Evolutionary conservation across 2,888 invertebrate genomes (phyloP), one percentile per base, ranked within the genome.

Genomic region (Aphidoletes aphidimyza): DNA sequence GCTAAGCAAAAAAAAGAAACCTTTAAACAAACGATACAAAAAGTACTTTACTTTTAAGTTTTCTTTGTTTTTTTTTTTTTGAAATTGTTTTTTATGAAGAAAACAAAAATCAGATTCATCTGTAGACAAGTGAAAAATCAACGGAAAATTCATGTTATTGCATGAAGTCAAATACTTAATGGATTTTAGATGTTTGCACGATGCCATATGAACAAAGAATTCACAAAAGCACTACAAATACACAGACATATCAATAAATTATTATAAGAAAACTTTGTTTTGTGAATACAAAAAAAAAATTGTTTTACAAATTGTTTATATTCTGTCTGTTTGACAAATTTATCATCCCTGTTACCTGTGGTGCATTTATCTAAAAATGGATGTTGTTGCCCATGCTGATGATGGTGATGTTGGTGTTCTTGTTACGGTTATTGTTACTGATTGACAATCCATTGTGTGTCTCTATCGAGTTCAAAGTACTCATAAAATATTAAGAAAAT

Each of bases 141-240:
- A 22, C 22, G 22, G 54, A 54, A 54, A 39, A 39, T 8, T 11
- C n/a, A n/a, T n/a, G n/a, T n/a, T n/a, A n/a, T 8, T 22, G 54
- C n/a, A 54, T n/a, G 54, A 9, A 54, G 22, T 54, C 54, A 54
- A 54, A 54, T 22, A 54, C 22, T n/a, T 54, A 54, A 54, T 54
- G 9, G 54, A 54, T 54, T n/a, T 54, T 22, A 8, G 22, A n/a
- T n/a, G n/a, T n/a, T 54, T n/a, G 54, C 22, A 22, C 22, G 22
- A 54, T 11, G 17, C 17, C 5, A 22, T 9, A 22, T 1, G 22
- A 5, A 22, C 6, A 54, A 54, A n/a, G n/a, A n/a, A 5, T 14
- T 47, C 47, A 22, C 22, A 54, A 22, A 47, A 47, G 17, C 8
- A 6, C 47, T 11, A 2, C 8, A 47, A 47, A 11, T 47, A 47